Evolutionary conservation across 2,113 vertebrate genomes (phyloP).

Genomic region (Asarcornis scutulata): DNA sequence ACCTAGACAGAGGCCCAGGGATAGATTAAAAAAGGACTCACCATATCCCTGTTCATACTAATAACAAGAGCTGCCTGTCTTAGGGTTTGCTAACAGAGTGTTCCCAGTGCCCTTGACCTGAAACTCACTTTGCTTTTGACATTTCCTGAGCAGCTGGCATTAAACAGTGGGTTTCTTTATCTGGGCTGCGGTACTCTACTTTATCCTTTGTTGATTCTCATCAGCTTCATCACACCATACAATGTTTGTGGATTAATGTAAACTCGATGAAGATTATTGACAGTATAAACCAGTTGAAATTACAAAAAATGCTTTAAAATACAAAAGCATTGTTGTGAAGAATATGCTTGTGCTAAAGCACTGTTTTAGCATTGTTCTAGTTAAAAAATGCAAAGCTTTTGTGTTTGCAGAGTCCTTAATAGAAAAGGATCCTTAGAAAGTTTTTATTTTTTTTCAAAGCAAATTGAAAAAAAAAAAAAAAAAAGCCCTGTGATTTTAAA

Average conservation of each 20-base stretch:
- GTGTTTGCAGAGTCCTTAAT: background rate
- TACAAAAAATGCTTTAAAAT: constrained; percentile 12
- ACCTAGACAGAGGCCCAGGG: background rate
- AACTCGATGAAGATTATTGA: constrained; percentile 50
- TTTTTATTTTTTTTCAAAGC: background rate
- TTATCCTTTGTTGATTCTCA: constrained; percentile 71
- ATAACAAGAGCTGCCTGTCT: constrained; percentile 50
- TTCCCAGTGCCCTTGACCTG: constrained; percentile 67
- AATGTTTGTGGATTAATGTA: constrained; percentile 62
- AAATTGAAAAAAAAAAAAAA: constrained; percentile 25
- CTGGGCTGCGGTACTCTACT: constrained; percentile 30
- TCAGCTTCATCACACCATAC: constrained; percentile 57
- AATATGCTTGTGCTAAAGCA: background rate
- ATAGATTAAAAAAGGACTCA: constrained; percentile 54
- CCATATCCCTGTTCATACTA: constrained; percentile 56
- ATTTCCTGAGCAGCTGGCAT: constrained; percentile 70
- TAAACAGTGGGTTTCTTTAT: constrained; percentile 67
- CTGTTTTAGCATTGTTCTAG: background rate
- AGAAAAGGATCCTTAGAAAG: background rate
- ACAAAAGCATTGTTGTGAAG: background rate
- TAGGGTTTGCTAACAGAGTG: constrained; percentile 51
- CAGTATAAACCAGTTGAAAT: constrained; percentile 3
- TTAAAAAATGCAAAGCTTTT: constrained; percentile 35
- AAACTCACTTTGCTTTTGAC: constrained; percentile 66
- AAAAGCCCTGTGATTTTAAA: background rate